These are phyloP conservation scores for Apeltes quadracus DNA, from an alignment of 2,113 vertebrate genomes.

Conservation along the genomic window DNA sequence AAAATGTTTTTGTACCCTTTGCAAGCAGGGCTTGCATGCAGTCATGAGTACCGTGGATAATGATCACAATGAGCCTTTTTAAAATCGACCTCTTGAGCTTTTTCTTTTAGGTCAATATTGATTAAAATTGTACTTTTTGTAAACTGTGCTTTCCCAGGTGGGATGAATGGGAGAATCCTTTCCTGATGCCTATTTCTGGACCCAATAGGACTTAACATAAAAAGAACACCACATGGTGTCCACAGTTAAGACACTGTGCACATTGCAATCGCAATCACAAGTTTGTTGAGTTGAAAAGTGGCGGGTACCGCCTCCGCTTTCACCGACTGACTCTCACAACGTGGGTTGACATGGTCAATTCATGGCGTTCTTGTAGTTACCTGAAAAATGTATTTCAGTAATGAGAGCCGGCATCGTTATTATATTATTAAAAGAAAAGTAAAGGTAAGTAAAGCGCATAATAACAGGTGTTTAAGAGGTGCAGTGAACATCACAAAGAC, in stretches of 20 bases:
- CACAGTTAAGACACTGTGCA: background rate
- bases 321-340: no score
- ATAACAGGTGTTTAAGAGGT: background rate
- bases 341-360: background rate
- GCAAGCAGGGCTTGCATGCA: background rate
- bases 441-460: background rate
- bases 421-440: background rate
- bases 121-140: no score
- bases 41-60: background rate
- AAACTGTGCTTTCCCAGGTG: no score
- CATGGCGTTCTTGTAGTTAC: background rate
- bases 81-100: no score
- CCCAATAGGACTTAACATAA: background rate
- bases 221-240: background rate
- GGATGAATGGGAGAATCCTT: background rate
- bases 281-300: no score
- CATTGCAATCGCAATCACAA: no score
- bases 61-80: background rate
- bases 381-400: background rate
- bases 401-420: background rate
- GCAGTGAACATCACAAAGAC: background rate
- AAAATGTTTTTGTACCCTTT: background rate
- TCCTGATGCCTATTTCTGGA: background rate
- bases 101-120: no score
- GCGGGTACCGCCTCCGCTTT: no score